Evolutionary conservation across 2,797 vertebrate genomes (phyloP), one percentile per base, ranked within the genome.

Genomic region (Sebastes trivittatus): DNA sequence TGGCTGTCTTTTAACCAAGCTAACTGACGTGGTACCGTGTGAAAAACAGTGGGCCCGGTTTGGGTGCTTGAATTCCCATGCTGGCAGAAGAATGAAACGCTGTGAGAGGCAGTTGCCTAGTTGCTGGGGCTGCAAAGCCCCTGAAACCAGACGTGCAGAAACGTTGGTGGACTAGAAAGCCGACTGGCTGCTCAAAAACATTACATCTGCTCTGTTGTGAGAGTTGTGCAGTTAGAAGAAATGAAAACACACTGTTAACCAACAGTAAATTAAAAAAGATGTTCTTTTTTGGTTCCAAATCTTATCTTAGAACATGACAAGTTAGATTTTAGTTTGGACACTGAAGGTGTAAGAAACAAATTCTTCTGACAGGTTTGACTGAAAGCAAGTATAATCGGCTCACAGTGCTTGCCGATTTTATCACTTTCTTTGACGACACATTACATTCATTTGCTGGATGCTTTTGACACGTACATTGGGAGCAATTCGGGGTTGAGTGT

Each of bases 1-100:
- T 64, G 22, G 56, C 75, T 80, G 55, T 63, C 29, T 68, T 75
- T 70, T 58, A 54, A 58, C 14, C 58, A 25, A 36, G 20, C 61
- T 66, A 55, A 71, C 23, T 49, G 49, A 74, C 55, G 61, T 16
- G 23, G 11, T 60, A 20, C 63, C 10, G 11, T 60, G 72, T 59
- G 69, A 79, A 72, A 80, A 78, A 30, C 30, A 23, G 14, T 14
- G 11, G 60, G 65, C 68, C 56, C 3, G 11, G 25, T 74, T 58
- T 59, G 29, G 42, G 77, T 63, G 59, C 73, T 81, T 34, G n/a
- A 54, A 82, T 83, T 80, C 78, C 73, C 68, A 64, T 11, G 38
- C n/a, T 66, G 80, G 64, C 70, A 77, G 54, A 56, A 36, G 63
- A 81, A 75, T 69, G 27, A 67, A 56, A 67, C 1, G 7, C 55